Conservation (phyloP, 2,797 vertebrate species). For the Gymnodraco acuticeps region DNA sequence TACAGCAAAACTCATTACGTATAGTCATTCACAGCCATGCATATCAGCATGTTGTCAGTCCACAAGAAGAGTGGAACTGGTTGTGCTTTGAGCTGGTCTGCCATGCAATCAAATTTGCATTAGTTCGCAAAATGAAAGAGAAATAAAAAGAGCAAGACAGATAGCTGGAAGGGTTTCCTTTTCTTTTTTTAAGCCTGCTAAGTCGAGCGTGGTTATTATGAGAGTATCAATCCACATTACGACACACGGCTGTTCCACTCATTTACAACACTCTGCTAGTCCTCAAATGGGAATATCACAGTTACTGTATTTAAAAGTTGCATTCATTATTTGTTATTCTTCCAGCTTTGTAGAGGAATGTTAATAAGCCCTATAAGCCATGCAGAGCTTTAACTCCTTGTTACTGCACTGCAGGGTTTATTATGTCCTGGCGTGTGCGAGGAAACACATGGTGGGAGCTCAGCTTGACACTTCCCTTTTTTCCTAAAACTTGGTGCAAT, state of each 20-base stretch:
- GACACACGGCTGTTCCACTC: slow-evolving; percentile 63
- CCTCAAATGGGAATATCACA: slow-evolving; percentile 66
- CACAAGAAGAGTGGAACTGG: slow-evolving; percentile 47
- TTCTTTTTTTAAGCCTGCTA: slow-evolving; percentile 49
- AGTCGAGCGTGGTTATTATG: slow-evolving; percentile 72
- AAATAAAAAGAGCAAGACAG: slow-evolving; percentile 64
- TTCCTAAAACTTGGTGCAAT: slow-evolving; percentile 33
- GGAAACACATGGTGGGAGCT: slow-evolving; percentile 33
- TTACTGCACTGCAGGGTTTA: slow-evolving; percentile 60
- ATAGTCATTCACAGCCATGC: slow-evolving; percentile 29
- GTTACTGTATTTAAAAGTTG: slow-evolving; percentile 71
- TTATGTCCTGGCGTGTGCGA: slow-evolving; percentile 43
- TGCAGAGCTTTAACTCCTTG: slow-evolving; percentile 53
- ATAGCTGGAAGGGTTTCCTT: slow-evolving; percentile 58
- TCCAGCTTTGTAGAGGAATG: slow-evolving; percentile 57
- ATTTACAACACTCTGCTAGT: slow-evolving; percentile 63
- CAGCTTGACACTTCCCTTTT: slow-evolving; percentile 48
- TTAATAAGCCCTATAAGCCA: slow-evolving; percentile 63
- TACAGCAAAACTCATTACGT: slow-evolving; percentile 28
- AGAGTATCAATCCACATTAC: slow-evolving; percentile 78
- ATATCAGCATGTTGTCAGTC: slow-evolving; percentile 35
- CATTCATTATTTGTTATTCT: slow-evolving; percentile 70
- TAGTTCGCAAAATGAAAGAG: slow-evolving; percentile 51
- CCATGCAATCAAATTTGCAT: slow-evolving; percentile 66
- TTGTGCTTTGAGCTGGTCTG: slow-evolving; percentile 63